A percentile compares a stretch with the other conserved stretches of the same genome.
Evolutionary conservation across 2,797 vertebrate species (phyloP).

Genomic region (Iguana delicatissima): DNA sequence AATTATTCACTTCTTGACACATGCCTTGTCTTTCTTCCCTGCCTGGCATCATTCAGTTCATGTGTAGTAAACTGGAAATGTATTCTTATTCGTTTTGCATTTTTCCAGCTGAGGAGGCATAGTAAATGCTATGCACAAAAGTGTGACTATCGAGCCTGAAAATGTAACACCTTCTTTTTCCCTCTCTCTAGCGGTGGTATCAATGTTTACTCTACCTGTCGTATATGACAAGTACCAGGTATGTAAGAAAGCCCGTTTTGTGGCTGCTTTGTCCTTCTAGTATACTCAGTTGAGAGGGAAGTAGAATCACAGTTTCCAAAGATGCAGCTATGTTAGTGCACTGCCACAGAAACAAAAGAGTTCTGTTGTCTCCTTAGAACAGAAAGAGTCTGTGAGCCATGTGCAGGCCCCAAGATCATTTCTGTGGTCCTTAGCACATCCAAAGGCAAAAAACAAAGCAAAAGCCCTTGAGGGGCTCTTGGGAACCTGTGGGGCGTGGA

Average conservation of each 20-base stretch:
- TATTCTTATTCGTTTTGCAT: not conserved
- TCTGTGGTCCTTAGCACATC: no score
- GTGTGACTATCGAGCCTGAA: not conserved
- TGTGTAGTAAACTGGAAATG: not conserved
- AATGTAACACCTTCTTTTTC: constrained; percentile 63
- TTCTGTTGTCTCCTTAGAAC: not conserved
- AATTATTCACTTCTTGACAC: not conserved
- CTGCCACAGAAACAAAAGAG: not conserved
- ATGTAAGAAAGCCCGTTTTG: constrained; percentile 51
- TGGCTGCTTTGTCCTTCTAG: not conserved
- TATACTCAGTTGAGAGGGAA: not conserved
- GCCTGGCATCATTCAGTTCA: not conserved
- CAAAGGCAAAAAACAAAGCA: no score
- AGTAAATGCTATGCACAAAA: constrained; percentile 55
- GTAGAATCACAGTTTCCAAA: not conserved
- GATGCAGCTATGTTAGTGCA: not conserved
- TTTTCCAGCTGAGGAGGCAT: not conserved
- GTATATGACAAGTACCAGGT: constrained; percentile 99
- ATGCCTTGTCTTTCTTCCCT: not conserved
- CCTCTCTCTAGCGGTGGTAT: constrained; percentile 89
- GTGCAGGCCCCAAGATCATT: no score
- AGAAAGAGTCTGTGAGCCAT: no score
- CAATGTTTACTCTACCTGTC: constrained; percentile 97
- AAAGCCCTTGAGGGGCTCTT: no score
- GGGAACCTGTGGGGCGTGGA: no score